phyloP scores from a whole-genome alignment of 2,888 invertebrate species.

The Hesperia comma region DNA sequence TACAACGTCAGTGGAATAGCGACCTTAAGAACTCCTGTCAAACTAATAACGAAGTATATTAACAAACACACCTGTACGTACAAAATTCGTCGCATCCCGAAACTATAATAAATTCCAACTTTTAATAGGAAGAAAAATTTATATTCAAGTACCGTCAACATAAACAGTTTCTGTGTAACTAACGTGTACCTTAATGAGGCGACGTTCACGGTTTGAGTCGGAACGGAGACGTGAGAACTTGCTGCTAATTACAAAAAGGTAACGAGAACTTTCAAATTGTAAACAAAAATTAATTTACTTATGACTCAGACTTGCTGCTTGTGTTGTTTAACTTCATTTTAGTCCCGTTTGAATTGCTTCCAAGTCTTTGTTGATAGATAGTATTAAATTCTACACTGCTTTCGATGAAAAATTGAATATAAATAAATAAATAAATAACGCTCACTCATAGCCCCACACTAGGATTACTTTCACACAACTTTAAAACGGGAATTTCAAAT shows the following conservation, averaged over 20 bases:
- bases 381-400: too few relatives aligned
- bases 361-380: too few relatives aligned
- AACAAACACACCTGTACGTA: neutral
- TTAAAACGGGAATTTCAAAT: too few relatives aligned
- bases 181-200: slow-evolving; percentile 24
- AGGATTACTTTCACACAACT: too few relatives aligned
- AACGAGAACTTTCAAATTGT: slow-evolving; percentile 16
- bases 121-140: slow-evolving; percentile 17
- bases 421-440: too few relatives aligned
- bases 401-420: too few relatives aligned
- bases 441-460: too few relatives aligned
- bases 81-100: neutral
- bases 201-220: slow-evolving; percentile 1
- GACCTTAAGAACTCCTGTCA: neutral
- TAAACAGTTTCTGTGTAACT: slow-evolving; percentile 21
- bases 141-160: slow-evolving; percentile 17
- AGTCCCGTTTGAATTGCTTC: too few relatives aligned
- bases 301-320: slow-evolving; percentile 1
- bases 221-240: slow-evolving; percentile 17
- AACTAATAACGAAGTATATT: slow-evolving; percentile 1
- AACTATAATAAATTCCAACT: neutral
- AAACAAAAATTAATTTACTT: slow-evolving; percentile 20
- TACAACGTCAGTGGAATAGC: too few relatives aligned
- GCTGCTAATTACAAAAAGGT: slow-evolving; percentile 24
- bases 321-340: too few relatives aligned